phyloP scores from a whole-genome alignment of 2,888 invertebrate genomes.

The Drosophila longiperda region DNA sequence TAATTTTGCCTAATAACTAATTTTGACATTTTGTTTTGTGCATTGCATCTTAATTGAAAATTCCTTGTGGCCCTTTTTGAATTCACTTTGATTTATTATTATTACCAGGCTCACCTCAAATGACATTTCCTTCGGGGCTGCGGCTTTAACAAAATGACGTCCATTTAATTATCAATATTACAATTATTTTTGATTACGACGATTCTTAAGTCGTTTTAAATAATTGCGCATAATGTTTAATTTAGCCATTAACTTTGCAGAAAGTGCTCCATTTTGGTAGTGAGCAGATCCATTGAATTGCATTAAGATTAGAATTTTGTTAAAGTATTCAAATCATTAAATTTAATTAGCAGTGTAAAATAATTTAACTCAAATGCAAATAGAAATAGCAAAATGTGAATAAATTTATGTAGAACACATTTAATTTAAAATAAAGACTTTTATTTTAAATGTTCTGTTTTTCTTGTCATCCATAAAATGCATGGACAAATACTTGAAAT shows the following conservation, averaged over 20 bases:
- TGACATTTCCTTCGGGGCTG: not conserved
- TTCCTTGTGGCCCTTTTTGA: conserved; percentile 59
- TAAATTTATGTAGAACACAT: not conserved
- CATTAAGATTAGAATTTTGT: conserved; percentile 25
- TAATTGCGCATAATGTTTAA: conserved; percentile 60
- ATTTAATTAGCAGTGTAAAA: conserved; percentile 24
- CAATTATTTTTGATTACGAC: conserved; percentile 21
- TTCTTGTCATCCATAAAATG: conserved; percentile 36
- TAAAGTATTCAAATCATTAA: not conserved
- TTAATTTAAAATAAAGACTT: not conserved
- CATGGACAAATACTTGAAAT: conserved; percentile 43
- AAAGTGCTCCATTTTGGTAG: not conserved
- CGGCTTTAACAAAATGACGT: conserved; percentile 16
- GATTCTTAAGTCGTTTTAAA: conserved; percentile 32
- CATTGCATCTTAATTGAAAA: conserved; percentile 67
- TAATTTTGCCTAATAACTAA: conserved; percentile 70
- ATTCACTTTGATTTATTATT: conserved; percentile 69
- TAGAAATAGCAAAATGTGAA: not conserved
- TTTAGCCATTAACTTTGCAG: conserved; percentile 37
- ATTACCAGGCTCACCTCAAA: conserved; percentile 20
- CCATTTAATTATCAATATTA: conserved; percentile 36
- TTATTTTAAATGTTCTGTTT: not conserved
- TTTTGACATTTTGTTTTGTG: conserved; percentile 61
- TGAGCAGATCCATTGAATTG: not conserved
- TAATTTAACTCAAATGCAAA: not conserved